Evolutionary conservation across 2,888 invertebrate genomes (phyloP).

Genomic region (Sipha maydis): DNA sequence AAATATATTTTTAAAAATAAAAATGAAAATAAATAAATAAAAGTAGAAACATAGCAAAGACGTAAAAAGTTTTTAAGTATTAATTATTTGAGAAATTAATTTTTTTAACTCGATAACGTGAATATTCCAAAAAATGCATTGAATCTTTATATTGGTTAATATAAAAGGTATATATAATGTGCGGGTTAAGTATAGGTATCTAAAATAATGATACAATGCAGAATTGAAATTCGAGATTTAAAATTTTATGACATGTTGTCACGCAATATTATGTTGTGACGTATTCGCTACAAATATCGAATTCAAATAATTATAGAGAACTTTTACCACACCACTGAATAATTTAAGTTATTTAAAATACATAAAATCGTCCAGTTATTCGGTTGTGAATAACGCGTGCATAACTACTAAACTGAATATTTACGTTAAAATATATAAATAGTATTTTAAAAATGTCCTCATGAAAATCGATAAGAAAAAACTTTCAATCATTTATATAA

Average conservation of each 20-base stretch:
- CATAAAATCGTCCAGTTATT: background rate
- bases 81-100: background rate
- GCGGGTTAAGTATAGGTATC: background rate
- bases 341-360: background rate
- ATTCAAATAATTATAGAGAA: background rate
- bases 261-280: background rate
- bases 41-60: background rate
- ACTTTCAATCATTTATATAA: background rate
- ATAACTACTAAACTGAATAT: background rate
- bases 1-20: too few species aligned
- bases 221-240: background rate
- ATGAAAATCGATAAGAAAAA: background rate
- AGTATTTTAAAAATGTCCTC: background rate
- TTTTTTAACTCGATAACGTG: background rate
- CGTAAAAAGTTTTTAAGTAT: background rate
- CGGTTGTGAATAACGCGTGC: background rate
- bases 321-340: background rate
- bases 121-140: background rate
- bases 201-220: background rate
- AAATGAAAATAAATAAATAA: too few species aligned
- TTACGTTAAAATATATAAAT: background rate
- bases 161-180: background rate
- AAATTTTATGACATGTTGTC: slow-evolving; percentile 3
- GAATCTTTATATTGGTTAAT: background rate
- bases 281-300: background rate